A percentile compares a stretch with the other conserved stretches of the same genome.
Conservation (phyloP, 2,888 invertebrate genomes). For the Achlya flavicornis region DNA sequence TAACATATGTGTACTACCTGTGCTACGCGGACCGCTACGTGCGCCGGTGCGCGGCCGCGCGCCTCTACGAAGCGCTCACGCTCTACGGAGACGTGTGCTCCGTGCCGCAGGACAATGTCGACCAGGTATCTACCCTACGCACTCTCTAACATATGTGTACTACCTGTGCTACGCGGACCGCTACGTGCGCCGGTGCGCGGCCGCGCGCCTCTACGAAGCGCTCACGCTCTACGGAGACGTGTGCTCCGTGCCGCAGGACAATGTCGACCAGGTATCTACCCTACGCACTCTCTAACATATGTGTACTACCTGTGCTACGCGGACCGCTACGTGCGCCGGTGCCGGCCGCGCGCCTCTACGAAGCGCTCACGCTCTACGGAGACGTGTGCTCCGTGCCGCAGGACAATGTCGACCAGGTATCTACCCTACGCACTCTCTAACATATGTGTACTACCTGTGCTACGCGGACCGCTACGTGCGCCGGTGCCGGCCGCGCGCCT, state of each 20-base stretch:
- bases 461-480: constrained; percentile 92
- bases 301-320: constrained; percentile 88
- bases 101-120: constrained; percentile 87
- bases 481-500: constrained; percentile 89
- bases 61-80: constrained; percentile 92
- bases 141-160: constrained; percentile 10
- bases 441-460: constrained; percentile 84
- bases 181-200: constrained; percentile 91
- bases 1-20: constrained; percentile 74
- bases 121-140: constrained; percentile 72
- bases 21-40: constrained; percentile 93
- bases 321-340: constrained; percentile 91
- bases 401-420: constrained; percentile 87
- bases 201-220: constrained; percentile 91
- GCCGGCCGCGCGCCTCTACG: constrained; percentile 91
- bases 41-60: constrained; percentile 90
- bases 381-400: constrained; percentile 87
- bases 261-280: constrained; percentile 84
- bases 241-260: constrained; percentile 86
- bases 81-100: constrained; percentile 90
- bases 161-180: constrained; percentile 93
- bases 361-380: constrained; percentile 91
- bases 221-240: constrained; percentile 91
- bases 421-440: no score
- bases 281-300: no score